phyloP scores from a whole-genome alignment of 2,113 vertebrate genomes.

The Oncorhynchus clarkii region DNA sequence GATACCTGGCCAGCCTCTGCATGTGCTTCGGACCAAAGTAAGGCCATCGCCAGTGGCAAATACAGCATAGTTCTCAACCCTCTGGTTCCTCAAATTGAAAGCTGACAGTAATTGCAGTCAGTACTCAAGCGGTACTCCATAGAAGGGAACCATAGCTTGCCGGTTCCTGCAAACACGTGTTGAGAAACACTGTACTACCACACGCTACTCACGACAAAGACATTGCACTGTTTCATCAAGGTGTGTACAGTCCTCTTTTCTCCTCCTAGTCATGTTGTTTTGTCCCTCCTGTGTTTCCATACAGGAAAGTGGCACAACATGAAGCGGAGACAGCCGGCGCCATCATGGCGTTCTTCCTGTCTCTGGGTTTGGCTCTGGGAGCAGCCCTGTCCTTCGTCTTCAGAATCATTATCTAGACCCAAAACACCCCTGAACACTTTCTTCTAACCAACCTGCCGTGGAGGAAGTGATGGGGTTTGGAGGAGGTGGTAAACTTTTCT shows the following conservation, averaged over 20 bases:
- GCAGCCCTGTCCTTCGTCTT: constrained; percentile 84
- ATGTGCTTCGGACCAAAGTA: constrained; percentile 99
- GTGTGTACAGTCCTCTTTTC: too few species aligned
- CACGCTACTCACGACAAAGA: too few species aligned
- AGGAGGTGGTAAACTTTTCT: background rate
- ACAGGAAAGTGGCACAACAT: constrained; percentile 84
- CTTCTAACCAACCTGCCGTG: background rate
- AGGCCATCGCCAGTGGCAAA: constrained; percentile 43
- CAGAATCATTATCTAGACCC: constrained; percentile 75
- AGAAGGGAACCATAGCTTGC: too few species aligned
- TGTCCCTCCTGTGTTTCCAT: constrained; percentile 22
- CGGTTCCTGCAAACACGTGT: too few species aligned
- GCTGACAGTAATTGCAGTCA: too few species aligned
- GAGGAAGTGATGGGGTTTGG: background rate
- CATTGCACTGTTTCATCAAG: background rate
- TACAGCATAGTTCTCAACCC: background rate
- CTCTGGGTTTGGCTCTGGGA: constrained; percentile 89
- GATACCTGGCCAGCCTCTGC: constrained; percentile 97
- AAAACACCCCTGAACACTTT: background rate
- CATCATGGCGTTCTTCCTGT: constrained; percentile 95
- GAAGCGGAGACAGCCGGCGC: constrained; percentile 93
- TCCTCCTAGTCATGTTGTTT: background rate
- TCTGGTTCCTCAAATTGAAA: background rate
- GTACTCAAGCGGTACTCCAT: too few species aligned
- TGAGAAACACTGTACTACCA: too few species aligned